These are phyloP conservation scores for Leptopilina clavipes DNA, from an alignment of 1,140 invertebrate species.

Conservation along the genomic window DNA sequence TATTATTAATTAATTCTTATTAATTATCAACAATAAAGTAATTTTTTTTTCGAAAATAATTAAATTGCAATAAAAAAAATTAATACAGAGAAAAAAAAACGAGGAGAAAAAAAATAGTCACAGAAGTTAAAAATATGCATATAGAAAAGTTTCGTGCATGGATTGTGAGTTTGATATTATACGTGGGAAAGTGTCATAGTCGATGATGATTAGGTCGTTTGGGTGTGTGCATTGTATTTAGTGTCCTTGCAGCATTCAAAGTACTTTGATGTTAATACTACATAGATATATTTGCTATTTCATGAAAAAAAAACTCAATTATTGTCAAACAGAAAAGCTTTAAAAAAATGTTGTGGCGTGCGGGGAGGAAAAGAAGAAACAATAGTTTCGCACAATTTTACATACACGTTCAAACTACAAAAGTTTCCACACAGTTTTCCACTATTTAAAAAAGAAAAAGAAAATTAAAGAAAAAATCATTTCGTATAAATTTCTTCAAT, in stretches of 20 bases:
- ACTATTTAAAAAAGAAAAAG: too few relatives aligned
- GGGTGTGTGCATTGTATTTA: conserved; percentile 43
- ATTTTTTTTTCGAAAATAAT: too few relatives aligned
- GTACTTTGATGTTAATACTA: not conserved
- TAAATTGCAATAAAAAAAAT: too few relatives aligned
- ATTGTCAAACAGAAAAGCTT: conserved; percentile 12
- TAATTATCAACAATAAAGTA: too few relatives aligned
- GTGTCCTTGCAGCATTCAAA: conserved; percentile 44
- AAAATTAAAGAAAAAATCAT: too few relatives aligned
- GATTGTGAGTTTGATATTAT: not conserved
- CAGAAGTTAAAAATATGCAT: not conserved
- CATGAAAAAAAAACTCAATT: conserved; percentile 23
- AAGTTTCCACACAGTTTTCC: too few relatives aligned
- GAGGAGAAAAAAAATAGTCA: not conserved
- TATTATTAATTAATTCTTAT: too few relatives aligned
- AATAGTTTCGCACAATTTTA: conserved; percentile 10
- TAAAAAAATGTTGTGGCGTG: not conserved
- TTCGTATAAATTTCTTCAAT: too few relatives aligned
- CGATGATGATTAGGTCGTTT: conserved; percentile 43
- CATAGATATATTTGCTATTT: not conserved
- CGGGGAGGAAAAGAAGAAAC: not conserved
- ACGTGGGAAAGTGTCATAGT: conserved; percentile 39
- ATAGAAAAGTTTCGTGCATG: not conserved
- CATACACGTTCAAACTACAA: too few relatives aligned
- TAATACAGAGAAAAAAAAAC: not conserved